Conservation (phyloP, 2,113 vertebrate species). For the Apodemus speciosus region DNA sequence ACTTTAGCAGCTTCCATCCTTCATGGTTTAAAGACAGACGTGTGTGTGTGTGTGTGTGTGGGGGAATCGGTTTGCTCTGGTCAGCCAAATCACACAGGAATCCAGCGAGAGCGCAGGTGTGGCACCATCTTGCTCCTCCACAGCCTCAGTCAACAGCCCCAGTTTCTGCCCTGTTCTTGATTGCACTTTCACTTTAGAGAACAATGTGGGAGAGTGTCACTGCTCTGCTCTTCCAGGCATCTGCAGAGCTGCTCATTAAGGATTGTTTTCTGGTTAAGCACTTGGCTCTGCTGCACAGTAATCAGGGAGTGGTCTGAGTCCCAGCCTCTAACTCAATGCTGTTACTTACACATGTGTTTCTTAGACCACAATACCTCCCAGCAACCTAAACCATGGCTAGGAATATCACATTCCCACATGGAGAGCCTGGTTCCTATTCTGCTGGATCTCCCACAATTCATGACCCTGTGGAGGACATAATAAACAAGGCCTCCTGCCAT, state of each 20-base stretch:
- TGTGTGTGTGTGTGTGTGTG: too few relatives aligned
- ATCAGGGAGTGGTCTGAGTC: not conserved
- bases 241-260: not conserved
- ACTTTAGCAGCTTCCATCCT: not conserved
- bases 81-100: not conserved
- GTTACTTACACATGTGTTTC: not conserved
- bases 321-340: not conserved
- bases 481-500: not conserved
- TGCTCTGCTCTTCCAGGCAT: not conserved
- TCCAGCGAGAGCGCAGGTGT: not conserved
- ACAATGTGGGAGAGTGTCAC: not conserved
- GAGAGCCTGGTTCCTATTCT: not conserved
- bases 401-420: not conserved
- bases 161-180: not conserved
- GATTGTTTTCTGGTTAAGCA: not conserved
- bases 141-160: not conserved
- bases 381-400: not conserved
- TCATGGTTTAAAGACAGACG: accelerated
- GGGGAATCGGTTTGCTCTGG: not conserved
- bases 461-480: not conserved
- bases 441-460: not conserved
- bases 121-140: not conserved
- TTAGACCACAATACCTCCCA: not conserved
- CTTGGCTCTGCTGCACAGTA: not conserved
- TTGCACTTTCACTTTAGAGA: not conserved